Conservation (phyloP, 1,140 invertebrate species). For the Ceratoteleas bidentatus region DNA sequence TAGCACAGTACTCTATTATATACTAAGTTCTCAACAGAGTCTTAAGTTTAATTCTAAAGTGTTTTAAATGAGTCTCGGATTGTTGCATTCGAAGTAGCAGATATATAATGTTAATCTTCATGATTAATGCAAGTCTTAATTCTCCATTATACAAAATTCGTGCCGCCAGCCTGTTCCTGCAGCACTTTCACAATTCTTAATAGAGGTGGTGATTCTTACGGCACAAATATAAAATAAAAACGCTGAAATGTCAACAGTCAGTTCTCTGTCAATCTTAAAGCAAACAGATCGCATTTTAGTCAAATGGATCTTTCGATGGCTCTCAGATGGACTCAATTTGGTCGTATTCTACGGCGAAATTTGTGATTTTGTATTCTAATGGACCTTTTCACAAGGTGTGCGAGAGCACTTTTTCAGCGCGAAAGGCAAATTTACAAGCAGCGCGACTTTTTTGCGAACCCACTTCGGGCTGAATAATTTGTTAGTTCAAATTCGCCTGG, state of each 20-base stretch:
- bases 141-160: no score
- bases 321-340: slow-evolving; percentile 18
- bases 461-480: slow-evolving; percentile 1
- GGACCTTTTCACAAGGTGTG: not conserved
- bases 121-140: no score
- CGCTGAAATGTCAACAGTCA: not conserved
- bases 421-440: slow-evolving; percentile 11
- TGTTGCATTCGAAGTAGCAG: no score
- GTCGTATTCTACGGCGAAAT: slow-evolving; percentile 5
- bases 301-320: slow-evolving; percentile 7
- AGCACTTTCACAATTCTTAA: no score
- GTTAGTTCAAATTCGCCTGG: not conserved
- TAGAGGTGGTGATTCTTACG: no score
- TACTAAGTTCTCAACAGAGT: no score
- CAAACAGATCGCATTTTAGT: slow-evolving; percentile 4
- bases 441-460: slow-evolving; percentile 10
- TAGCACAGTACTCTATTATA: no score
- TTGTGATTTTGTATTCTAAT: slow-evolving; percentile 17
- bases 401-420: slow-evolving; percentile 14
- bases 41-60: no score
- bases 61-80: no score
- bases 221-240: no score
- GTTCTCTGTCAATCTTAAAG: not conserved
- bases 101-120: no score
- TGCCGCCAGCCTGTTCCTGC: no score